Conservation (phyloP, 2,113 vertebrate species). For the Boulengeromyrus knoepffleri region DNA sequence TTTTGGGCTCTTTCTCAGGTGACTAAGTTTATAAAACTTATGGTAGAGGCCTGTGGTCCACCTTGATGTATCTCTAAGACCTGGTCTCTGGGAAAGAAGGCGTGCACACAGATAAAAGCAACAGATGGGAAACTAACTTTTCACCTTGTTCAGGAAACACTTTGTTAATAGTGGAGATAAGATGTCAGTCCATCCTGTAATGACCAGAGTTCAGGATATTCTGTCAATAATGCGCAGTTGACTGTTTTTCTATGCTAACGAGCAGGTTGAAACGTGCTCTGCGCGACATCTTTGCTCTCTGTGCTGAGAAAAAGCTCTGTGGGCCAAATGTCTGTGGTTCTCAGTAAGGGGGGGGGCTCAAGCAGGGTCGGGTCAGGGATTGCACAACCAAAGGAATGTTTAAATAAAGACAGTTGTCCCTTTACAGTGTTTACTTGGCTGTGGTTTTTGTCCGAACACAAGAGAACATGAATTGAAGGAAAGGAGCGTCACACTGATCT, state of each 20-base stretch:
- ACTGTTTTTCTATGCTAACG: neutral
- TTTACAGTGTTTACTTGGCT: neutral
- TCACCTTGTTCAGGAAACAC: slow-evolving; percentile 2
- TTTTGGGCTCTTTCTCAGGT: neutral
- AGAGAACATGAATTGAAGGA: neutral
- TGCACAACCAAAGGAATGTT: slow-evolving; percentile 4
- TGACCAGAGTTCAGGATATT: neutral
- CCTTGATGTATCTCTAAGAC: neutral
- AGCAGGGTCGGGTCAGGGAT: neutral
- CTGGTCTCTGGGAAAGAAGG: neutral
- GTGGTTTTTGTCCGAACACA: neutral
- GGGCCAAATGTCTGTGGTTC: neutral
- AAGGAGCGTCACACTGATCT: neutral
- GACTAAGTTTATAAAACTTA: neutral
- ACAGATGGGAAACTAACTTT: neutral
- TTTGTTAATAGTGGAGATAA: neutral
- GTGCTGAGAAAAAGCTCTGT: neutral
- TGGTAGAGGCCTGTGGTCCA: neutral
- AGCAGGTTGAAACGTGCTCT: neutral
- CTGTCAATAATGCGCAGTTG: neutral
- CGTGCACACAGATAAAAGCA: neutral
- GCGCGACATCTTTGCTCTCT: neutral
- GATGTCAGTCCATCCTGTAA: neutral
- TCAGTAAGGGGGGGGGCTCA: neutral
- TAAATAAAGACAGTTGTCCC: slow-evolving; percentile 1